Evolutionary conservation across 2,888 invertebrate genomes (phyloP).

Genomic region (Drosophila kanekoi): DNA sequence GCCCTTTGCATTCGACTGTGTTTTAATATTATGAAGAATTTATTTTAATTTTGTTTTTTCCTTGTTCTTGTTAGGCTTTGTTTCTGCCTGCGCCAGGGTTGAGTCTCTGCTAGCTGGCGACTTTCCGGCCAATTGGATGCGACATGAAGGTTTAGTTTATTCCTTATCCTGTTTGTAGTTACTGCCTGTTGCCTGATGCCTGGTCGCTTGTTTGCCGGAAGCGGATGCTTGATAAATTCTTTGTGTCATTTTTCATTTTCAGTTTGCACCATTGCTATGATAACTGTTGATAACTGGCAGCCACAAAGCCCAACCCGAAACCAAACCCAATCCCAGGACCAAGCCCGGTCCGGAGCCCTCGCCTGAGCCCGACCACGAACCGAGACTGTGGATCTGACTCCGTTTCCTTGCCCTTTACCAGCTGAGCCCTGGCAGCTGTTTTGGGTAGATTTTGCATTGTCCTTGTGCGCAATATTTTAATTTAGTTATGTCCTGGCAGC

Average conservation of each 20-base stretch:
- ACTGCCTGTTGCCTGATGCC: constrained; percentile 10
- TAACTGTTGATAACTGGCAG: constrained; percentile 60
- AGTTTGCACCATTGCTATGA: constrained; percentile 43
- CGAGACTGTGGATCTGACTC: constrained; percentile 1
- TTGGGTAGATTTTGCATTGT: constrained; percentile 23
- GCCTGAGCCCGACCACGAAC: not conserved
- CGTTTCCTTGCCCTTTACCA: not conserved
- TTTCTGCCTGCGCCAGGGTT: constrained; percentile 1
- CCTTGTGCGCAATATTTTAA: constrained; percentile 38
- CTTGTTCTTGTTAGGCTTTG: constrained; percentile 1
- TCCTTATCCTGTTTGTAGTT: constrained; percentile 36
- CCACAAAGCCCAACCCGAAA: constrained; percentile 5
- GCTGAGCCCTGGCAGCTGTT: constrained; percentile 3
- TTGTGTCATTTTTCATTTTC: constrained; percentile 59
- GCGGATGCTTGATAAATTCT: constrained; percentile 73
- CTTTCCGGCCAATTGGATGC: constrained; percentile 33
- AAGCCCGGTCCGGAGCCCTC: not conserved
- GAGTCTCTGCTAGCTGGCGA: constrained; percentile 1
- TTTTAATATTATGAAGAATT: constrained; percentile 35
- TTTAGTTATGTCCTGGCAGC: constrained; percentile 36
- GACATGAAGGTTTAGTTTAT: constrained; percentile 34
- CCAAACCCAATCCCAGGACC: not conserved
- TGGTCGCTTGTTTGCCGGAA: constrained; percentile 54
- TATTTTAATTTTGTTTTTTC: constrained; percentile 14
- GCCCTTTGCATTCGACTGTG: constrained; percentile 24